Base-by-base conservation (phyloP, 53 echinoderm and acorn worm genomes). In the Paracentrotus lividus region DNA sequence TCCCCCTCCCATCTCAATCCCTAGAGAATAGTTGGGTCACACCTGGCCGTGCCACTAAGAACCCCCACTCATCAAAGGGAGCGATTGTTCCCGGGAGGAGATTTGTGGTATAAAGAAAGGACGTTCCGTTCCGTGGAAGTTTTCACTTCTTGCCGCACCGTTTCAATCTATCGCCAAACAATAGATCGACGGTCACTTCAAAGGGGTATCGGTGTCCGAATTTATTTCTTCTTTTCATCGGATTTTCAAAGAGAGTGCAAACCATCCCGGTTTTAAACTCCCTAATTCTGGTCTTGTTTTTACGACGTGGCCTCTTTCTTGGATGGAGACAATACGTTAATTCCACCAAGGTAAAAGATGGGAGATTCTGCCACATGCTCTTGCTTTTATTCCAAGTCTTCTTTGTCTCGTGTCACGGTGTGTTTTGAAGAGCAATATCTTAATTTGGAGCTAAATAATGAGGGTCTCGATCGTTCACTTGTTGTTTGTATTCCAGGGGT, bases 231-330 rank as follows among this genome's bases (percentile, higher is more conserved):
- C 49, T 68, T 53, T 90, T 90, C 53, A 24, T 72, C 31, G 8
- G 24, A 72, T 26, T 69, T n/a, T 44, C 29, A 69, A 90, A 90
- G 44, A 49, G 53, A 68, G 32, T 33, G 32, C 21, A 68, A 69
- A 68, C 55, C 26, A 55, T 36, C 92, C 40, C 31, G 77, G 77
- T 44, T 78, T 92, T 81, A 78, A 78, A 42, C 81, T 72, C 52
- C 90, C 45, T 69, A 90, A 90, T 90, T 90, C 90, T 90, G 21
- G 78, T 92, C 92, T 92, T 92, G 77, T 92, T 92, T 92, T 92
- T 78, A 77, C 81, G 81, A 77, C 81, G 43, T n/a, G 60, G 20
- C 49, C 44, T 43, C 7, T 57, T 92, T 92, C 92, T 92, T 77
- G 78, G 15, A 40, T n/a, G 53, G 36, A 29, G 81, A 91, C 91